Evolutionary conservation across 1,140 invertebrate species (phyloP), one percentile per base, ranked within the genome.

Genomic region (Drosophila hydei): DNA sequence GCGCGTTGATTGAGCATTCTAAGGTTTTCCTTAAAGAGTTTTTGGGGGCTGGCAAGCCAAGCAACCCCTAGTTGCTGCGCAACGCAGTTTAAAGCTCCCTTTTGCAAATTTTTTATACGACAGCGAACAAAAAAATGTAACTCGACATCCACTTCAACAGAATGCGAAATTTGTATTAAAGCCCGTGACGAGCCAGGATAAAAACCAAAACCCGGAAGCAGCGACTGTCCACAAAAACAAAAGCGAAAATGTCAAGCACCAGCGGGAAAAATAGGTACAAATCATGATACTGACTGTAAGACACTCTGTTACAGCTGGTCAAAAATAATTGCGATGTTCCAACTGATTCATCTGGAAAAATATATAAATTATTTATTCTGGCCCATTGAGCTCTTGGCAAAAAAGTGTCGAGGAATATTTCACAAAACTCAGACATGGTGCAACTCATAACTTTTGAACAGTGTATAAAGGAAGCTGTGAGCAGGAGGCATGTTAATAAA

Each of bases 1-100:
- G 60, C 52, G 65, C 27, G 55, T 80, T 67, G 70, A 85, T 75
- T 64, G 81, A 61, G 56, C 63, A 25, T 55, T 58, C 58, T 50
- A 45, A 52, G 27, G 38, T 48, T 14, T n/a, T 23, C 8, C 14
- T 83, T 77, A 74, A 85, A 80, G 80, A 79, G 73, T 77, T 79
- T 12, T 42, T 23, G n/a, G 59, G 47, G 25, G 43, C 43, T 45
- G 43, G 18, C 7, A 21, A 45, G 21, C 45, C 5, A 3, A 27
- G 19, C 36, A 45, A 68, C 59, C 63, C 75, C 60, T 65, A 72
- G 19, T 19, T 36, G 3, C 11, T 5, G 43, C 43, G 8, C 43
- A 21, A 64, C 51, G 30, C 60, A 40, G 30, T 43, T n/a, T 25
- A 52, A 51, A 43, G n/a, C 14, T 11, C 30, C n/a, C 30, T 43